Conservation (phyloP, 2,888 invertebrate genomes). For the Mimas tiliae region DNA sequence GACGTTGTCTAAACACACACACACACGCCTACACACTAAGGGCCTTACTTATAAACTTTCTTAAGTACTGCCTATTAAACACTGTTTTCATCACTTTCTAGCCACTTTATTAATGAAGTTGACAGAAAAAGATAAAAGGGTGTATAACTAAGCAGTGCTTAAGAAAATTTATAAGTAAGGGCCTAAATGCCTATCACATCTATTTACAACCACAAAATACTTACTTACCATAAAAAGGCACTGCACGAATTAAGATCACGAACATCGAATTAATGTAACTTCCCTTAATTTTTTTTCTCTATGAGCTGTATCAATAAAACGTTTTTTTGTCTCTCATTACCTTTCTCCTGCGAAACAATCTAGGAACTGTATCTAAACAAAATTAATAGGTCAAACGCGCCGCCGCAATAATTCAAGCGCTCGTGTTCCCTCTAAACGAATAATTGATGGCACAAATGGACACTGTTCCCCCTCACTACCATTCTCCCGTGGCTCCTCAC, state of each 20-base stretch:
- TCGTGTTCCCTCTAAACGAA: slow-evolving; percentile 59
- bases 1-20: too few species aligned
- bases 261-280: not conserved
- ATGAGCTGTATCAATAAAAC: not conserved
- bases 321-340: slow-evolving; percentile 37
- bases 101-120: too few species aligned
- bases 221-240: not conserved
- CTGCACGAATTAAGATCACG: not conserved
- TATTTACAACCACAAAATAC: too few species aligned
- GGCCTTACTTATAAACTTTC: too few species aligned
- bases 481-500: not conserved
- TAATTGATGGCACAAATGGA: slow-evolving; percentile 74
- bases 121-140: too few species aligned
- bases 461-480: slow-evolving; percentile 36
- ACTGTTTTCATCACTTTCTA: too few species aligned
- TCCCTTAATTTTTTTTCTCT: not conserved
- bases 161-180: too few species aligned
- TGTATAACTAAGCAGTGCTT: too few species aligned
- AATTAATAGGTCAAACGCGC: slow-evolving; percentile 61
- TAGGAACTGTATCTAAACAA: slow-evolving; percentile 40
- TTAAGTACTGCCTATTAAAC: too few species aligned
- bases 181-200: too few species aligned
- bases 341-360: slow-evolving; percentile 51
- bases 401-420: slow-evolving; percentile 59
- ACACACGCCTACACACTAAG: too few species aligned